Evolutionary conservation across 2,797 vertebrate genomes (phyloP).

Genomic region (Numenius phaeopus): DNA sequence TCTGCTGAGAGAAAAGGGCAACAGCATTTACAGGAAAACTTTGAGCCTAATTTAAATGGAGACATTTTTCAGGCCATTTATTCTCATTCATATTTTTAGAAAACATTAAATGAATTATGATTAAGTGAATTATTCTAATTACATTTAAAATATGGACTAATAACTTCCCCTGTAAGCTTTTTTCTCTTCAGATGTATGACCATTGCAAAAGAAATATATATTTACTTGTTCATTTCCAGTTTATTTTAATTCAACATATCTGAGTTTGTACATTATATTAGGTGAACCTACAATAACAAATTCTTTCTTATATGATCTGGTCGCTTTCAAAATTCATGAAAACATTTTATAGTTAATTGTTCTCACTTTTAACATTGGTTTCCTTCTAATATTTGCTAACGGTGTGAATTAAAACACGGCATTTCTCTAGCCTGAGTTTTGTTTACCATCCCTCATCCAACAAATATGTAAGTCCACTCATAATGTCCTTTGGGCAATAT

Average conservation of each 20-base stretch:
- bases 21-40: not conserved
- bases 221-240: not conserved
- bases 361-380: not conserved
- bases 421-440: not conserved
- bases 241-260: not conserved
- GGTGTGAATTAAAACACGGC: not conserved
- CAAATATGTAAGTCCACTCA: not conserved
- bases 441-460: not conserved
- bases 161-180: not conserved
- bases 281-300: not conserved
- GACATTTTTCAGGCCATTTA: not conserved
- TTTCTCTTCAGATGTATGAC: not conserved
- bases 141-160: not conserved
- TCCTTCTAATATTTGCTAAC: not conserved
- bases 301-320: not conserved
- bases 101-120: not conserved
- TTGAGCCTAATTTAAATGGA: not conserved
- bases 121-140: not conserved
- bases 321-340: not conserved
- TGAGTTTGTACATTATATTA: not conserved
- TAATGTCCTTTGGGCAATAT: not conserved
- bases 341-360: not conserved
- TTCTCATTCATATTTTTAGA: not conserved
- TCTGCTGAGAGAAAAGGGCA: not conserved
- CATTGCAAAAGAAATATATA: not conserved